Base-by-base conservation (phyloP, 2,113 vertebrate genomes). In the Danio rerio region DNA sequence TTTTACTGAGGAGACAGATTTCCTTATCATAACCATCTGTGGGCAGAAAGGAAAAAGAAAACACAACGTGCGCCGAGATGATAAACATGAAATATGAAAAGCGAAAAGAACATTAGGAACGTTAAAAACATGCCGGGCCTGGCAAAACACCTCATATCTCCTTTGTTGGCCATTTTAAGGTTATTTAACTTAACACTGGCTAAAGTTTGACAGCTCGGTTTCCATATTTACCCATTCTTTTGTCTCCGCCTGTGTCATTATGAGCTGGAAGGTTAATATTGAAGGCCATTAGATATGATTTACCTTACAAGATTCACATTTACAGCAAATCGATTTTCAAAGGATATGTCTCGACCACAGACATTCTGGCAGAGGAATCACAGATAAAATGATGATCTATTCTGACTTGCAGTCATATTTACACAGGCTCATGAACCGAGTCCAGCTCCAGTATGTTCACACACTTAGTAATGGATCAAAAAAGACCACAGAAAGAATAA, bases 31-130 rank as follows among this genome's bases (percentile, higher is more conserved):
- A 77, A 78, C 42, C 69, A 70, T 69, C 40, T 63, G 63, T 80
- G 42, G 70, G 18, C 70, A 45, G 81, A 71, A 61, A 42, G 62
- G 58, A 66, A 85, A 82, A 87, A 71, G 45, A 81, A 61, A 88
- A 83, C 53, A 5, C 83, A 82, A 15, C 9, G 62, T 65, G 47
- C 55, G 53, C 56, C 42, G 42, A 70, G 58, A 61, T 71, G 73
- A 82, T 82, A 68, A 83, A 88, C 42, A 62, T 9, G 21, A 69
- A 52, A 73, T 81, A 79, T 85, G 16, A 81, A 78, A 49, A 70
- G 16, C 61, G 76, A 82, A 84, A 84, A 66, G 74, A 82, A 63
- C 56, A 68, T 63, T 47, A 66, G 43, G 40, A 75, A 42, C 53
- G 58, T 49, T 62, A 69, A 73, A 69, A 75, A 4, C 59, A 74